Conservation (phyloP, 2,888 invertebrate species). For the Hirudinaria manillensis region DNA sequence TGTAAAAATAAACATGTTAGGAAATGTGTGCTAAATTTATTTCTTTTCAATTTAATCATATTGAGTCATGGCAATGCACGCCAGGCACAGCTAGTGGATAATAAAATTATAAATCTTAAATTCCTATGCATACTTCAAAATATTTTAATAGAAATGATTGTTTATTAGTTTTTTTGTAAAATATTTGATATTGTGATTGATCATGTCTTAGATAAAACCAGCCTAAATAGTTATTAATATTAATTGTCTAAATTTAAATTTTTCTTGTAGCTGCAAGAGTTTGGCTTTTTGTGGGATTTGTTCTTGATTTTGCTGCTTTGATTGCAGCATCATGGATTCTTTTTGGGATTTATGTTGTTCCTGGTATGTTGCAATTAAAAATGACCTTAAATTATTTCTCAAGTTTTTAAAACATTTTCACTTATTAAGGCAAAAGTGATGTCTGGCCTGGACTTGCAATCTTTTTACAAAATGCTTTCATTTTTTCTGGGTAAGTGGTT, state of each 20-base stretch:
- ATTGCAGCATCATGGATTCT: slow-evolving; percentile 94
- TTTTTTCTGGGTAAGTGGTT: slow-evolving; percentile 63
- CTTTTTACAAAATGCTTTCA: slow-evolving; percentile 87
- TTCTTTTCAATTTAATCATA: no score
- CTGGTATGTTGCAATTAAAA: slow-evolving; percentile 33
- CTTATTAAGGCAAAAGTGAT: not conserved
- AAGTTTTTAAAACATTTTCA: slow-evolving; percentile 10
- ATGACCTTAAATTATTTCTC: slow-evolving; percentile 9
- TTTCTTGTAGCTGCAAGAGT: slow-evolving; percentile 63
- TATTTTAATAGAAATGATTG: no score
- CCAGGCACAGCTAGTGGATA: no score
- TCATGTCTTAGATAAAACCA: no score
- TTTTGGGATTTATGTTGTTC: slow-evolving; percentile 70
- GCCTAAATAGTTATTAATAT: not conserved
- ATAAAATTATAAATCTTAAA: no score
- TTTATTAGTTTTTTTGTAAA: no score
- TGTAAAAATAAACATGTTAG: no score
- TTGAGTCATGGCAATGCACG: no score
- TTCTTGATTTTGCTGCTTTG: slow-evolving; percentile 88
- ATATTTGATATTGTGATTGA: no score
- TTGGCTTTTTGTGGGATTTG: slow-evolving; percentile 93
- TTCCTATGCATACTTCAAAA: no score
- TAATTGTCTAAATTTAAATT: not conserved
- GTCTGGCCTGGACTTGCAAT: slow-evolving; percentile 72
- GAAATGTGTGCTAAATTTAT: no score